Evolutionary conservation across 2,113 vertebrate species (phyloP).

Genomic region (Mugil cephalus): DNA sequence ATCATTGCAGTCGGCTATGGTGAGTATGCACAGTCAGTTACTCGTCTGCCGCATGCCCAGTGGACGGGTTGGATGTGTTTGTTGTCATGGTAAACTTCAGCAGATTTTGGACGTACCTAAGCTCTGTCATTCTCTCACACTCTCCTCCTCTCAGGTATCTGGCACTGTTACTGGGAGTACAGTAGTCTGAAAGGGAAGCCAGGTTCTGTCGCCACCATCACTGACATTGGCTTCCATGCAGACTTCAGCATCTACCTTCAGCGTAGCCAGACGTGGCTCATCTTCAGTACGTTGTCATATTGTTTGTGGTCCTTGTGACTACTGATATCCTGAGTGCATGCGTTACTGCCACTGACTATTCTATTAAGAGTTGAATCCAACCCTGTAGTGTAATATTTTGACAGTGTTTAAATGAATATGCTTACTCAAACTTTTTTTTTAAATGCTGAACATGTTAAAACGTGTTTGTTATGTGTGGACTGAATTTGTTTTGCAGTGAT

Average conservation of each 20-base stretch:
- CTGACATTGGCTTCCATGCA: conserved; percentile 91
- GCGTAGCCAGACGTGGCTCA: conserved; percentile 93
- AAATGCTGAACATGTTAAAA: too few relatives aligned
- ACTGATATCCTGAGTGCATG: neutral
- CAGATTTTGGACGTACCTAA: neutral
- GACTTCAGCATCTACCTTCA: conserved; percentile 91
- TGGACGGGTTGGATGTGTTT: conserved; percentile 5
- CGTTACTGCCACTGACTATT: neutral
- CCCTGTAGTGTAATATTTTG: too few relatives aligned
- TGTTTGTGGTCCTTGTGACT: neutral
- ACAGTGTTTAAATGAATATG: too few relatives aligned
- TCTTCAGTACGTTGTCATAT: conserved; percentile 85
- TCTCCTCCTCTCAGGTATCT: conserved; percentile 86
- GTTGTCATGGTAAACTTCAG: conserved; percentile 13
- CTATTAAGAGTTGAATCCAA: neutral
- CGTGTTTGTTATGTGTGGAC: too few relatives aligned
- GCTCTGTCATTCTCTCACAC: neutral
- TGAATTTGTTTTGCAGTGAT: conserved; percentile 86
- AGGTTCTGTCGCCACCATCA: conserved; percentile 85
- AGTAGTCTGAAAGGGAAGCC: conserved; percentile 81
- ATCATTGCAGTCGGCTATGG: conserved; percentile 90
- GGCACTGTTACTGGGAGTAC: conserved; percentile 92
- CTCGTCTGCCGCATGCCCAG: neutral
- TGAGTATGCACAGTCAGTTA: conserved; percentile 40
- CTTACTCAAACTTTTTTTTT: too few relatives aligned